These are phyloP conservation scores for Periophthalmus modestus DNA, from an alignment of 2,113 vertebrate genomes.

Conservation along the genomic window DNA sequence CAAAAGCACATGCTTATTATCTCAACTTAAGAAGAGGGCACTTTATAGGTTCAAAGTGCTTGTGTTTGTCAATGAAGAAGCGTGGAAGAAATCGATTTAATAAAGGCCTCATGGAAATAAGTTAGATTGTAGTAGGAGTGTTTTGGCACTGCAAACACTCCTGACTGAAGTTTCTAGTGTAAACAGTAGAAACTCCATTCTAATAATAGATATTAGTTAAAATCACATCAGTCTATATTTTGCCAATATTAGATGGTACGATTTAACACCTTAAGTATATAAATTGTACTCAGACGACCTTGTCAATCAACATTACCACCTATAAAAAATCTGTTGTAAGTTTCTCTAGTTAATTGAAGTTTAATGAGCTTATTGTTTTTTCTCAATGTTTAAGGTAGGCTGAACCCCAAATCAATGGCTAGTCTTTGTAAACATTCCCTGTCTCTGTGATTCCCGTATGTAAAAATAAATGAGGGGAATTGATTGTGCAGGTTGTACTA, in stretches of 20 bases:
- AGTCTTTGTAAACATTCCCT: constrained; percentile 36
- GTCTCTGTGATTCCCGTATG: constrained; percentile 41
- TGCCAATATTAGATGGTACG: background rate
- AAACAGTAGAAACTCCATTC: too few relatives aligned
- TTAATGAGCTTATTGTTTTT: background rate
- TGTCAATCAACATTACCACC: background rate
- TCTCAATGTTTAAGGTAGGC: constrained; percentile 20
- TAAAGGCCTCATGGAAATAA: background rate
- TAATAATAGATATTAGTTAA: background rate
- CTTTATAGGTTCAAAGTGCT: constrained; percentile 29
- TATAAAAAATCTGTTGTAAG: background rate
- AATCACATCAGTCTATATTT: too few relatives aligned
- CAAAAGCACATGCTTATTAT: constrained; percentile 62
- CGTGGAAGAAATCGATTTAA: constrained; percentile 25
- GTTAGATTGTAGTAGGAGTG: background rate
- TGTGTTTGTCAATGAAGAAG: constrained; percentile 19
- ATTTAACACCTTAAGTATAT: background rate
- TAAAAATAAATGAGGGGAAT: constrained; percentile 58
- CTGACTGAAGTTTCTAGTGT: too few relatives aligned
- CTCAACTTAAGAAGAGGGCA: constrained; percentile 47
- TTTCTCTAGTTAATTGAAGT: background rate
- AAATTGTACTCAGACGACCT: background rate
- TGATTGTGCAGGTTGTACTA: constrained; percentile 42
- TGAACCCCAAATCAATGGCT: constrained; percentile 30
- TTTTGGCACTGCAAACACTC: background rate